Conservation (phyloP, 1,140 invertebrate genomes). For the Polypedilum vanderplanki region DNA sequence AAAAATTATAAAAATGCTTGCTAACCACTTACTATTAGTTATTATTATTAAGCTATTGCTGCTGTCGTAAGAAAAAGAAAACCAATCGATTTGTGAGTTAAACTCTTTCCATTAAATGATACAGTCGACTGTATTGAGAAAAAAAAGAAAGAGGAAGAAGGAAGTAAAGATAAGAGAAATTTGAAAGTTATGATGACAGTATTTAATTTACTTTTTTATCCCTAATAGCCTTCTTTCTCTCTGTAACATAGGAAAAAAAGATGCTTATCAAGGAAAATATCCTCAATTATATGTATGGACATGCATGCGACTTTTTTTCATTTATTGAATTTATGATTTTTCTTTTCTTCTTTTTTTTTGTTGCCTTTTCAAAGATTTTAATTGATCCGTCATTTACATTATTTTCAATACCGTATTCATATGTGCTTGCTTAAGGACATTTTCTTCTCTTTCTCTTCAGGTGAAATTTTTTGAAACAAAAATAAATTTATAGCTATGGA, state of each 20-base stretch:
- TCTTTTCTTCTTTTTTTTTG: too few species aligned
- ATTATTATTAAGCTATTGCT: neutral
- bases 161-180: neutral
- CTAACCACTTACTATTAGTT: too few species aligned
- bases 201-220: constrained; percentile 10
- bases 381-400: neutral
- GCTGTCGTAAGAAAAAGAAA: neutral
- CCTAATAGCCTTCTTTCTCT: neutral
- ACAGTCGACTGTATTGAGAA: neutral
- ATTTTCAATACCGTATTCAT: neutral
- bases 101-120: neutral
- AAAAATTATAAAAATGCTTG: too few species aligned
- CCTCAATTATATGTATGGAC: too few species aligned
- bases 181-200: constrained; percentile 22
- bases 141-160: neutral
- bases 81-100: constrained; percentile 25
- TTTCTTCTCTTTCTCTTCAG: neutral
- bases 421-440: neutral
- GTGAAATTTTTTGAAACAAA: neutral
- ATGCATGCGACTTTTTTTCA: too few species aligned
- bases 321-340: too few species aligned
- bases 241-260: too few species aligned
- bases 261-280: too few species aligned
- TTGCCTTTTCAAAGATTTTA: neutral
- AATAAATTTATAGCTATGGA: neutral